A percentile compares a stretch with the other conserved stretches of the same genome.
Evolutionary conservation across 2,113 vertebrate genomes (phyloP).

Genomic region (Coregonus clupeaformis): DNA sequence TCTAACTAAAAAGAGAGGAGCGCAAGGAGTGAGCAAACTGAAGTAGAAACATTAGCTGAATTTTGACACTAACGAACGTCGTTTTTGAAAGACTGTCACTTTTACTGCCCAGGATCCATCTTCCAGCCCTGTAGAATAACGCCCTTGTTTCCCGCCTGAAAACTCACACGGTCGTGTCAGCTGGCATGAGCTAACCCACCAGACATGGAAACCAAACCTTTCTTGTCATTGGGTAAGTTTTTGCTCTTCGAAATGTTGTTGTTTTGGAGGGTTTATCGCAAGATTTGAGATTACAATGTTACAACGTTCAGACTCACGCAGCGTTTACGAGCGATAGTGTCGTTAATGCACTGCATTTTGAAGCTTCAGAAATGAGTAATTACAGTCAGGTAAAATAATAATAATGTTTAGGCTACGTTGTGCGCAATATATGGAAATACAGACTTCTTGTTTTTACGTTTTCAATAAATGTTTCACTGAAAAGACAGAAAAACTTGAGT

Average conservation of each 20-base stretch:
- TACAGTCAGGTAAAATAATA: background rate
- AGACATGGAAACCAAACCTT: constrained; percentile 81
- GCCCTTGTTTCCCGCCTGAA: constrained; percentile 34
- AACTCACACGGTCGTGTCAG: constrained; percentile 64
- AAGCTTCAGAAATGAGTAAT: background rate
- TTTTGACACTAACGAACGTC: constrained; percentile 59
- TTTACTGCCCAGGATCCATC: constrained; percentile 54
- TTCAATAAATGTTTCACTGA: too few relatives aligned
- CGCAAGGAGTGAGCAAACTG: constrained; percentile 50
- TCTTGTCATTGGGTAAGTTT: constrained; percentile 81
- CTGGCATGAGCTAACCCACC: constrained; percentile 79
- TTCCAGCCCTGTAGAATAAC: constrained; percentile 22
- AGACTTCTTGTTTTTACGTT: too few relatives aligned
- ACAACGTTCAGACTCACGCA: background rate
- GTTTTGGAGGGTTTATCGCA: background rate
- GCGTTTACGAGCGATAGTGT: background rate
- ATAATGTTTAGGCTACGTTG: background rate
- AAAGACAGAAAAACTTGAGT: background rate
- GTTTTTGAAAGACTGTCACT: constrained; percentile 58
- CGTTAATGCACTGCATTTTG: background rate
- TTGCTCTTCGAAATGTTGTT: constrained; percentile 16
- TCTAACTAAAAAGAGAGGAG: constrained; percentile 35
- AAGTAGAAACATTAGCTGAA: constrained; percentile 62
- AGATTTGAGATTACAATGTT: background rate
- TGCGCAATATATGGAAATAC: too few relatives aligned